Base-by-base conservation (phyloP, 2,888 invertebrate species). In the Caenorhabditis plicata region DNA sequence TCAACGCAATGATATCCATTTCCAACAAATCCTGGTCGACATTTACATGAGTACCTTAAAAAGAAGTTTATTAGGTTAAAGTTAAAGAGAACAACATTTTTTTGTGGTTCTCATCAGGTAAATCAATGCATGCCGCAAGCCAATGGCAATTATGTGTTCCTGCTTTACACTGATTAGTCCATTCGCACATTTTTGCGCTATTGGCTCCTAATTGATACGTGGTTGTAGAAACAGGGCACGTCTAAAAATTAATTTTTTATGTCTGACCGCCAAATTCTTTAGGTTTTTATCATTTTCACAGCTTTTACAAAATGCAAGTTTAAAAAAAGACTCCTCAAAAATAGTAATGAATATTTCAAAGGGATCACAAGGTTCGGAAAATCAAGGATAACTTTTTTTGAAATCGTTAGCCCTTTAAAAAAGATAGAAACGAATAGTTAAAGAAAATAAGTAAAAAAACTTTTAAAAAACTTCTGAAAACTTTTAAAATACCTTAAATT, bases 61-160 rank as follows among this genome's bases (percentile, higher is more conserved):
- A 4, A n/a, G n/a, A n/a, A n/a, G n/a, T 2, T 1, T 13, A 23
- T 11, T 20, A 41, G 22, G n/a, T 22, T 36, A 9, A 11, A 11
- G 29, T 29, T 8, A 11, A 29, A 29, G 11, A 29, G 11, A 29
- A 29, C 17, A 7, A 44, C 66, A 66, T 64, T 33, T 61, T 62
- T 25, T 63, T 51, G 33, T 67, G 57, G 11, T 61, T 61, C 42
- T 63, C 65, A 42, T 71, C 71, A 1, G 71, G 71, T 15, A 71
- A 47, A 47, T 71, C 71, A 46, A 71, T 67, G 40, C 71, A 71
- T 8, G 53, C 58, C 9, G 71, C 71, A 5, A 71, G 49, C 71
- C 71, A 71, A 41, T 71, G 71, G 39, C 71, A 71, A 27, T 62
- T 60, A 42, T 71, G 71, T 9, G 54, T 62, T 7, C 57, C 53